Evolutionary conservation across 2,113 vertebrate genomes (phyloP).

Genomic region (Chauna torquata): DNA sequence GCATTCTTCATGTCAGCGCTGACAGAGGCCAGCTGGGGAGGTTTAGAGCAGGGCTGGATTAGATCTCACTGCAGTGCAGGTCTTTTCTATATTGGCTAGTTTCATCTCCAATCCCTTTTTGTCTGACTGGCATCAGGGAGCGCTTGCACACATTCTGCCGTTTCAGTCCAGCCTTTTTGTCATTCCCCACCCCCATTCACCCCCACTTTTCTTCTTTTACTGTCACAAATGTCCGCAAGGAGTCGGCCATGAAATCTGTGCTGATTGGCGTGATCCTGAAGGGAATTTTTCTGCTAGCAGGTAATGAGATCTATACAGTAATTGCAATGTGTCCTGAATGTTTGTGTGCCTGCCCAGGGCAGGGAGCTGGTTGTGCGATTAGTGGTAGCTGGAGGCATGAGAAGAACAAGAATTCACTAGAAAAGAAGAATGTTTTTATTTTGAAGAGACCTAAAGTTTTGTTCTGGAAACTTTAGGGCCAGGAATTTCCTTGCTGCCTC

Average conservation of each 20-base stretch:
- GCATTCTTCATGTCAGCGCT: slow-evolving; percentile 83
- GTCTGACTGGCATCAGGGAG: slow-evolving; percentile 71
- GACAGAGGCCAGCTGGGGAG: slow-evolving; percentile 85
- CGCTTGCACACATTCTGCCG: not conserved
- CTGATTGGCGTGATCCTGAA: slow-evolving; percentile 67
- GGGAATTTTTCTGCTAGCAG: slow-evolving; percentile 75
- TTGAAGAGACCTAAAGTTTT: slow-evolving; percentile 1
- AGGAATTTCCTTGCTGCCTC: not conserved
- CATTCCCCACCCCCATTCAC: not conserved
- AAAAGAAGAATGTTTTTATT: not conserved
- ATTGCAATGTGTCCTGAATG: not conserved
- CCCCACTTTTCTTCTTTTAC: slow-evolving; percentile 32
- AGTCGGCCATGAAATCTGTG: slow-evolving; percentile 66
- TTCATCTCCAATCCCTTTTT: slow-evolving; percentile 76
- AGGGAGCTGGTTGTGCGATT: not conserved
- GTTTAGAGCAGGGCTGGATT: slow-evolving; percentile 73
- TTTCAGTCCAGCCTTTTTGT: not conserved
- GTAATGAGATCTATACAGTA: slow-evolving; percentile 51
- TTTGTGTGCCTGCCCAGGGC: not conserved
- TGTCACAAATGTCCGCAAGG: slow-evolving; percentile 44
- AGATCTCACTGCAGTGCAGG: slow-evolving; percentile 65
- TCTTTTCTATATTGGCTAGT: slow-evolving; percentile 64
- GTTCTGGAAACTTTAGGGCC: not conserved
- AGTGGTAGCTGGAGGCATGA: not conserved
- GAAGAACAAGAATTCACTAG: not conserved